Evolutionary conservation across 1,140 invertebrate genomes (phyloP).

Genomic region (Agrilus planipennis): DNA sequence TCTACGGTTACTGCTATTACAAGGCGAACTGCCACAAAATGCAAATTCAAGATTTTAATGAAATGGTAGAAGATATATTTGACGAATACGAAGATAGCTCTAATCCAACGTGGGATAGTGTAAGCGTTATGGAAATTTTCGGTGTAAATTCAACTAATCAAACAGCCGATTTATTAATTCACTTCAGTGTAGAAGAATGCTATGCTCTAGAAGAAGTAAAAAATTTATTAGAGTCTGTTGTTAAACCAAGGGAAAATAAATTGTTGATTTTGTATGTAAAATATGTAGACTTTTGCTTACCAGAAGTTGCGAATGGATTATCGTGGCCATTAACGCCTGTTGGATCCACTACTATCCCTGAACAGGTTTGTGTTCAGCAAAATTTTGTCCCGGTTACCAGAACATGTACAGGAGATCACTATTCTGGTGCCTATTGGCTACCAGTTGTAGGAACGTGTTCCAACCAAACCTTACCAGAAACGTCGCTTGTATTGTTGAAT

Average conservation of each 20-base stretch:
- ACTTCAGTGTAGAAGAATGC: too few species aligned
- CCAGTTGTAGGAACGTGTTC: slow-evolving; percentile 30
- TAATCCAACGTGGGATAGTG: too few species aligned
- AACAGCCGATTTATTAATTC: slow-evolving; percentile 23
- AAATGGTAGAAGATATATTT: slow-evolving; percentile 13
- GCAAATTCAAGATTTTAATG: too few species aligned
- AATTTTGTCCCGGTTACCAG: slow-evolving; percentile 38
- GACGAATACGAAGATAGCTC: slow-evolving; percentile 7
- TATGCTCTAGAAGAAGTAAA: too few species aligned
- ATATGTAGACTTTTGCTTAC: slow-evolving; percentile 17
- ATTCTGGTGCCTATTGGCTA: slow-evolving; percentile 35
- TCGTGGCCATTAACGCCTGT: slow-evolving; percentile 32
- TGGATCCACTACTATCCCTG: slow-evolving; percentile 33
- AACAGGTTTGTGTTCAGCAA: slow-evolving; percentile 37
- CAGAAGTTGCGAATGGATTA: slow-evolving; percentile 13
- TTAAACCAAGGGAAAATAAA: too few species aligned
- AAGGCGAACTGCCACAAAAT: too few species aligned
- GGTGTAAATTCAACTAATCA: slow-evolving; percentile 10
- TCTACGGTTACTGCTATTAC: slow-evolving; percentile 18
- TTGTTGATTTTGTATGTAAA: slow-evolving; percentile 16
- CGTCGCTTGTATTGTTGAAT: neutral
- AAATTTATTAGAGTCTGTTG: too few species aligned
- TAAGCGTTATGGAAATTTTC: slow-evolving; percentile 19
- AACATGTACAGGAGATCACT: slow-evolving; percentile 35
- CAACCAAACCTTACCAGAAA: slow-evolving; percentile 21